Evolutionary conservation across 2,797 vertebrate species (phyloP).

Genomic region (Sebastes hopkinsi): DNA sequence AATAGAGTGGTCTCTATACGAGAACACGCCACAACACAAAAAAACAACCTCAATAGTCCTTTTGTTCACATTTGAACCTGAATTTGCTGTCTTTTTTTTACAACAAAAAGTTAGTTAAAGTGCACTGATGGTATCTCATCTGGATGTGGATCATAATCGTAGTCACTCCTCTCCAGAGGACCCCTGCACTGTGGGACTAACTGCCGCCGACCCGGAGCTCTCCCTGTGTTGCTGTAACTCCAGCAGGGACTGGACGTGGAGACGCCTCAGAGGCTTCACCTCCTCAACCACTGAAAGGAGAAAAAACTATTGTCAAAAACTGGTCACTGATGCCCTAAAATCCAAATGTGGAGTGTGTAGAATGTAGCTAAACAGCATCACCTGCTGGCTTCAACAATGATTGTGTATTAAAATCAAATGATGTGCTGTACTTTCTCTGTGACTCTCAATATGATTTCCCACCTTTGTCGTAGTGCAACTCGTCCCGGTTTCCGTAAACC

Average conservation of each 20-base stretch:
- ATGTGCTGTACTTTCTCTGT: fast-evolving
- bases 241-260: slow-evolving; percentile 79
- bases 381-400: slow-evolving; percentile 37
- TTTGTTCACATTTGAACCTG: background rate
- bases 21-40: background rate
- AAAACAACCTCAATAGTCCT: background rate
- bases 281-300: slow-evolving; percentile 79
- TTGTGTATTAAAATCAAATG: background rate
- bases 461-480: slow-evolving; percentile 83
- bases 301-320: background rate
- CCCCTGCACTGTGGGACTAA: background rate
- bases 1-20: background rate
- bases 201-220: background rate
- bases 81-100: background rate
- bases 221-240: slow-evolving; percentile 67
- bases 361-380: slow-evolving; percentile 51
- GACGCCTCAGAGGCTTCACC: slow-evolving; percentile 76
- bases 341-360: background rate
- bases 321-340: background rate
- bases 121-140: background rate
- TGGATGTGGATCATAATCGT: background rate
- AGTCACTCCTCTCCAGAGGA: slow-evolving; percentile 28
- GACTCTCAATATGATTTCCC: background rate
- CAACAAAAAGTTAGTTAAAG: background rate
- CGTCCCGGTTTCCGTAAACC: slow-evolving; percentile 77